A percentile compares a stretch with the other conserved stretches of the same genome.
These are phyloP conservation scores for Panulirus ornatus DNA, from an alignment of 1,140 invertebrate genomes.

Conservation along the genomic window DNA sequence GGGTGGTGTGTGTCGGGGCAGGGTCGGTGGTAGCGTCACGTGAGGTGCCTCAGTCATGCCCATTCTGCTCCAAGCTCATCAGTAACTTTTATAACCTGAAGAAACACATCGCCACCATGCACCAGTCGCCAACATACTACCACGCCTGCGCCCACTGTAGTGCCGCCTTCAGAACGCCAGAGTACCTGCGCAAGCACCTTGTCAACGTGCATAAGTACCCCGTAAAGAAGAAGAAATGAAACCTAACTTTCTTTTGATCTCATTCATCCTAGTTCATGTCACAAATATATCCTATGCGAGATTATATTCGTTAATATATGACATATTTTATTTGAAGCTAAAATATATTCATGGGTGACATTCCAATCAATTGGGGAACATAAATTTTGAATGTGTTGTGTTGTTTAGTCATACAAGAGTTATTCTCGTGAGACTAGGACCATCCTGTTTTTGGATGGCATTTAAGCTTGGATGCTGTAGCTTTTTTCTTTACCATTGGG, in stretches of 20 bases:
- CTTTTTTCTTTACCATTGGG: neutral
- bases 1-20: slow-evolving; percentile 70
- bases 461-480: slow-evolving; percentile 12
- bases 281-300: slow-evolving; percentile 26
- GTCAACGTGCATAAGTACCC: slow-evolving; percentile 75
- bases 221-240: slow-evolving; percentile 75
- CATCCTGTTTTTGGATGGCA: slow-evolving; percentile 1
- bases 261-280: slow-evolving; percentile 48
- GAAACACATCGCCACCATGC: slow-evolving; percentile 75
- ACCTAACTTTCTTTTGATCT: slow-evolving; percentile 36
- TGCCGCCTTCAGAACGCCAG: slow-evolving; percentile 74
- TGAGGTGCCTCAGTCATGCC: slow-evolving; percentile 74
- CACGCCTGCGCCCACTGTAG: slow-evolving; percentile 74
- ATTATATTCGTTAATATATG: slow-evolving; percentile 15
- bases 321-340: slow-evolving; percentile 25
- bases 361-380: slow-evolving; percentile 28
- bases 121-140: slow-evolving; percentile 73
- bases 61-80: slow-evolving; percentile 74
- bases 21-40: slow-evolving; percentile 65
- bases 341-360: slow-evolving; percentile 31
- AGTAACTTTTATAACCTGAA: slow-evolving; percentile 75
- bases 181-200: slow-evolving; percentile 75
- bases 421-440: slow-evolving; percentile 6
- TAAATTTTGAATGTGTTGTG: neutral
- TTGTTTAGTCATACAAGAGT: slow-evolving; percentile 6